Evolutionary conservation across 2,888 invertebrate species (phyloP), one percentile per base, ranked within the genome.

Genomic region (Brachypalpus laphriformis): DNA sequence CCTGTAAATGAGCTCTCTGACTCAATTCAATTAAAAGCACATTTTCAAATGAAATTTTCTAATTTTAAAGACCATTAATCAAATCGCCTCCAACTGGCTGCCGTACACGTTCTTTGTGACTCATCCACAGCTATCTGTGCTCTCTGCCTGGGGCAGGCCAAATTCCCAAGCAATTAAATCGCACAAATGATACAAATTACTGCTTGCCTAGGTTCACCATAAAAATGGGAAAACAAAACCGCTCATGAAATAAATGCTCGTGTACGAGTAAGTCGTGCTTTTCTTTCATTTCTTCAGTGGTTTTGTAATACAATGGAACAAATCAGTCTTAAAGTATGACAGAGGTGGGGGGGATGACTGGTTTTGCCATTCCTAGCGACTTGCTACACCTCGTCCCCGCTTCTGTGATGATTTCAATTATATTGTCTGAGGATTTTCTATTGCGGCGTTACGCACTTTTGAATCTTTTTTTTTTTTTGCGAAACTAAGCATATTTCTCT

Each of bases 151-250:
- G n/a, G n/a, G n/a, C n/a, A n/a, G n/a, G n/a, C n/a, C n/a, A 70
- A 76, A 47, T 57, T 76, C 57, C 59, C 42, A 45, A 78, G 77
- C 78, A 82, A 78, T 82, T 78, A 82, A 66, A 66, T 61, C 72
- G 78, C 61, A 82, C 78, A 78, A 82, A 82, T 78, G 78, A 61
- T 66, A 68, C 65, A 78, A 78, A 78, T 78, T 72, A 61, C 72
- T 65, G 49, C 76, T 76, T 42, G 81, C 70, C 76, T 70, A 65
- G 61, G 77, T 71, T 28, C 37, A 57, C 18, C 20, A 47, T 37
- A 57, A 14, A 75, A 49, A 68, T 22, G 25, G 5, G 20, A 49
- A 65, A 61, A 63, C 9, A 68, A 74, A 66, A 75, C 74, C 51
- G 57, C 47, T 72, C 72, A 63, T 61, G 61, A 78, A 76, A 72